phyloP scores from a whole-genome alignment of 2,797 vertebrate species.

The Xerus rutilus region DNA sequence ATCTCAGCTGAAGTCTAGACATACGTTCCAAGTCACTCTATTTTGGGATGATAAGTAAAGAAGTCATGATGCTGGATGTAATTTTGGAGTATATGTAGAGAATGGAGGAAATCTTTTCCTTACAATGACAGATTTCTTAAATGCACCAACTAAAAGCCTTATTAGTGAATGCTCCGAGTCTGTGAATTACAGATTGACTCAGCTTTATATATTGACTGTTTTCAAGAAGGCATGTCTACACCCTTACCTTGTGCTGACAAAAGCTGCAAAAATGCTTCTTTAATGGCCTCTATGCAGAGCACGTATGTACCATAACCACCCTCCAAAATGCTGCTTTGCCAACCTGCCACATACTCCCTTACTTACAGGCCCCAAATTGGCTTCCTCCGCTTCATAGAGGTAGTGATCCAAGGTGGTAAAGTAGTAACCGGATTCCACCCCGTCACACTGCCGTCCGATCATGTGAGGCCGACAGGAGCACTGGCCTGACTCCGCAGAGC shows the following conservation, averaged over 20 bases:
- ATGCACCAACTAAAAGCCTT: neutral
- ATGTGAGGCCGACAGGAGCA: constrained; percentile 95
- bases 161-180: neutral
- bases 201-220: neutral
- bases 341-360: neutral
- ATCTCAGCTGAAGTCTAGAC: neutral
- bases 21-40: neutral
- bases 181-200: neutral
- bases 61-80: neutral
- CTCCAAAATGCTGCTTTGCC: neutral
- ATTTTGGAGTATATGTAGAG: neutral
- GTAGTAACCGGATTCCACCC: constrained; percentile 97
- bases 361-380: constrained; percentile 95
- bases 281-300: neutral
- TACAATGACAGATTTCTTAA: neutral
- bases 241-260: neutral
- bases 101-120: neutral
- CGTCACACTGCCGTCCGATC: constrained; percentile 95
- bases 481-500: constrained; percentile 94
- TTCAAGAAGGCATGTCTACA: neutral
- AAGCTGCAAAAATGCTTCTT: neutral
- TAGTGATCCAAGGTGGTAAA: constrained; percentile 97
- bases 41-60: neutral
- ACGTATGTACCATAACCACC: neutral
- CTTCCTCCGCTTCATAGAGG: constrained; percentile 96